Evolutionary conservation across 2,888 invertebrate genomes (phyloP), one percentile per base, ranked within the genome.

Genomic region (Morpho achilles): DNA sequence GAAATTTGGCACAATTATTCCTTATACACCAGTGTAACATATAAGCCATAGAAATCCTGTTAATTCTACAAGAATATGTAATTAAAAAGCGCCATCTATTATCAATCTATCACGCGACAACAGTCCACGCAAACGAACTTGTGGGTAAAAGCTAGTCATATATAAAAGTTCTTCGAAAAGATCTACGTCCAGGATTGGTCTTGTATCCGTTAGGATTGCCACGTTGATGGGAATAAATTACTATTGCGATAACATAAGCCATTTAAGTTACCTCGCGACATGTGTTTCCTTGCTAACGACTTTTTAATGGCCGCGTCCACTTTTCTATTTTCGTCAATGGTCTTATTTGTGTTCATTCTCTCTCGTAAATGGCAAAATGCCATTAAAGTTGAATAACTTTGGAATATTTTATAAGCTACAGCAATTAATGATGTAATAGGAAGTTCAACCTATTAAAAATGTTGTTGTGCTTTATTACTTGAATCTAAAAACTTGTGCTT

Each of bases 281-380:
- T 61, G 50, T 61, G 61, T 59, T 50, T 60, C 50, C 57, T 10
- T 45, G 16, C 51, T 63, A 61, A 63, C 54, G 61, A 63, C 51
- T 32, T 59, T 61, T 61, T 61, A 61, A 63, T 61, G 63, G 56
- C 40, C 3, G 9, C 53, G 45, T 53, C 22, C 39, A 7, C 43
- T 49, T 56, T 46, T 53, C 59, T 59, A 56, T 61, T 56, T 61
- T 56, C 9, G 58, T 56, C 52, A 61, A 10, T 50, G 9, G 8
- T 48, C 53, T 53, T 50, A 45, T 50, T 41, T 42, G 22, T 52
- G 42, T 8, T 41, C 9, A 42, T 45, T 39, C 50, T 9, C 32
- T 41, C 40, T 52, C 44, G 53, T 61, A 47, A 40, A 47, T 53
- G 59, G 61, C 22, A 40, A 50, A 59, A 53, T 56, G 53, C 43